Base-by-base conservation (phyloP, 2,797 vertebrate species). In the Syngnathus rostellatus region DNA sequence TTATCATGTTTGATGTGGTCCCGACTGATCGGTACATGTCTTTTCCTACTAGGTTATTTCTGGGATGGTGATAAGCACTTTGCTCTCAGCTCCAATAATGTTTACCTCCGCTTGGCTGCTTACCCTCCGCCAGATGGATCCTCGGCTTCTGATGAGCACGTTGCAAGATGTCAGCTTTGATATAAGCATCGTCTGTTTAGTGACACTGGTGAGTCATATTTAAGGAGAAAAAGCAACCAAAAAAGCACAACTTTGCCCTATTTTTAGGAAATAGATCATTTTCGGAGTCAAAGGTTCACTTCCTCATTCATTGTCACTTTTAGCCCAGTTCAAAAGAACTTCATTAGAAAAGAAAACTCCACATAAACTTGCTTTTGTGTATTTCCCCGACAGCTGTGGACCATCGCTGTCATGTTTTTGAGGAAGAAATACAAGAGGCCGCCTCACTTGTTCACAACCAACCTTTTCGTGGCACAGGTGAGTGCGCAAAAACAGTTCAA, bases 21-120 rank as follows among this genome's bases (percentile, higher is more conserved):
- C 23, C 40, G 50, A 8, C n/a, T 53, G 2, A 19, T 64, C 6
- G 8, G 31, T 31, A 4, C n/a, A 61, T 40, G 63, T 40, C 72
- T 43, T 67, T 77, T 70, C 51, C 62, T 72, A 64, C 51, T 78
- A 99, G 97, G 88, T 99, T 71, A 96, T 96, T 59, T 94, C 97
- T 54, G 96, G 97, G 61, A 97, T 99, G 96, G 94, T 99, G 75
- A 94, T 99, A 80, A 93, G 95, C 90, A 99, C 95, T 2, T 95
- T 98, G 72, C 95, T 98, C 64, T 99, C 97, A 39, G 97, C 97
- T 54, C 97, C 97, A 0, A 97, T 99, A 54, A 95, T 99, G 95
- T 99, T 98, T 0, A 93, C 95, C 63, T 98, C 97, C 68, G 95
- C 94, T 0, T 99, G 97, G 97, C 85, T 99, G 63, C 83, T 99